Evolutionary conservation across 1,140 invertebrate genomes (phyloP), one percentile per base, ranked within the genome.

Genomic region (Euura lappo): DNA sequence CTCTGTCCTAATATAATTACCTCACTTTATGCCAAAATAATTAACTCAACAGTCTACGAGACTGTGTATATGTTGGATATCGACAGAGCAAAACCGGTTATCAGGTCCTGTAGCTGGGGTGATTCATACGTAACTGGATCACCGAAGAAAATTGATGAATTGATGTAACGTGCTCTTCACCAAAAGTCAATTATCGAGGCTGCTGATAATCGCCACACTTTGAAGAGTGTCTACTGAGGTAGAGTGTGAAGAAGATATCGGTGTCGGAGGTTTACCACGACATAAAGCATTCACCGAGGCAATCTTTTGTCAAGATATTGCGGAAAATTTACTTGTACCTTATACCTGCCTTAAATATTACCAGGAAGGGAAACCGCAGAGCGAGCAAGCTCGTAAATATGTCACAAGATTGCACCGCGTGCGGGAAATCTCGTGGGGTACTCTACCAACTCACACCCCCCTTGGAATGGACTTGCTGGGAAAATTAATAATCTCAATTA

Each of bases 261-360:
- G 13, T 60, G 51, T 6, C 13, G 4, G 51, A 3, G 51, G 51
- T 60, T 60, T 60, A 60, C 51, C 51, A 11, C 51, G 51, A 60
- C 51, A 6, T 60, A 60, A 60, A 60, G 51, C 51, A 60, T 60
- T 60, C 51, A 60, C 28, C 51, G 51, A 60, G 13, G 51, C 51
- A 60, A 60, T 60, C 51, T 60, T 60, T 60, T 60, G 51, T 60
- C 51, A 60, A 60, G 51, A 60, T 60, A 60, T 60, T 60, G 51
- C 13, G 51, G 13, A 60, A 60, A 60, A 11, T 60, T 60, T 60
- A 60, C 51, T n/a, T 2, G 51, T 11, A 60, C 51, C 51, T 60
- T 60, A 28, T 28, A 28, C 51, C 5, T 8, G 51, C 3, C 13
- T 8, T 7, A 11, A 60, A 60, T 60, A 6, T 60, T 60, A 60